A percentile compares a stretch with the other conserved stretches of the same genome.
phyloP scores from a whole-genome alignment of 2,797 vertebrate species.

The Pampus argenteus region DNA sequence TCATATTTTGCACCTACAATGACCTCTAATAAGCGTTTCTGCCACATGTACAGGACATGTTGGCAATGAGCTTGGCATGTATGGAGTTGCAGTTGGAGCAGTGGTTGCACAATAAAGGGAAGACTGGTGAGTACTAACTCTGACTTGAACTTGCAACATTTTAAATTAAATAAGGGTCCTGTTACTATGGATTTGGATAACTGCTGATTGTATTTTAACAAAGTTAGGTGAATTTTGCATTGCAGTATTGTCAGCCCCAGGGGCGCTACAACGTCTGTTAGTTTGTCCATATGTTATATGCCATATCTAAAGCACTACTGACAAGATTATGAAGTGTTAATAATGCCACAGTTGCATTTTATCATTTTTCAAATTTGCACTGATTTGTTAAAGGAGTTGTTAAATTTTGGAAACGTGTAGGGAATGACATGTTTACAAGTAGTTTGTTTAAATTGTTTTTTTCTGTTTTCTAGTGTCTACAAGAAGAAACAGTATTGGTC shows the following conservation, averaged over 20 bases:
- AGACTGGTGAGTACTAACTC: constrained; percentile 83
- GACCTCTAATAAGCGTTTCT: constrained; percentile 2
- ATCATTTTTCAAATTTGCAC: neutral
- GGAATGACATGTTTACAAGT: neutral
- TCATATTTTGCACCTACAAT: neutral
- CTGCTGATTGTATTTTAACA: neutral
- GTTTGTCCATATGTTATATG: neutral
- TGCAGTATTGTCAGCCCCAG: neutral
- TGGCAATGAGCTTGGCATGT: constrained; percentile 94
- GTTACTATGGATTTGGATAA: neutral
- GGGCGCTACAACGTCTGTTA: neutral
- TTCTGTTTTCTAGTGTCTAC: constrained; percentile 82
- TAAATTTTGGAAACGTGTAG: neutral
- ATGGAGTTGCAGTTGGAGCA: constrained; percentile 98
- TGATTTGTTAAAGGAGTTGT: neutral
- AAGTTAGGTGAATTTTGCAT: neutral
- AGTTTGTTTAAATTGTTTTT: neutral
- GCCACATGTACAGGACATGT: constrained; percentile 88
- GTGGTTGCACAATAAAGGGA: constrained; percentile 92
- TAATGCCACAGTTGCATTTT: neutral
- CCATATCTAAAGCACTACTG: neutral
- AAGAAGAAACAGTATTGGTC: constrained; percentile 80
- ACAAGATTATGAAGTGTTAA: neutral
- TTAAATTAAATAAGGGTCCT: neutral
- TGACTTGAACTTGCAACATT: constrained; percentile 17